Conservation (phyloP, 2,797 vertebrate species). For the Neosilurus mollespiculum region DNA sequence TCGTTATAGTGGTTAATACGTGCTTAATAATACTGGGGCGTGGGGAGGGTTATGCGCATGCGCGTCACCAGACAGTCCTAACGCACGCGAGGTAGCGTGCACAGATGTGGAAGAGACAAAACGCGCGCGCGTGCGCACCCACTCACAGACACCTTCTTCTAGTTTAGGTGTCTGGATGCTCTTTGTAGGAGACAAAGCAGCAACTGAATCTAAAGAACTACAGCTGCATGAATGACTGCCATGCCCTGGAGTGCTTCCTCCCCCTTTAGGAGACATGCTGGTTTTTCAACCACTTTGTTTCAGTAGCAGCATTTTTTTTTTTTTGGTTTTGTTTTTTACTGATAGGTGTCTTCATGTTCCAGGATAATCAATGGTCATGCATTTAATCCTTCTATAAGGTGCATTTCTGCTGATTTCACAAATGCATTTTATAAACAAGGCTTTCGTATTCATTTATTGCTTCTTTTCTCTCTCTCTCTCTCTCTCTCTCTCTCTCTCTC, state of each 20-base stretch:
- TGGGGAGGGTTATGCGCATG: slow-evolving; percentile 19
- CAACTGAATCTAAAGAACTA: slow-evolving; percentile 62
- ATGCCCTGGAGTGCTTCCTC: slow-evolving; percentile 63
- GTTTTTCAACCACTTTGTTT: slow-evolving; percentile 32
- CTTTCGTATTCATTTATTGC: background rate
- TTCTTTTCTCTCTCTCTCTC: background rate
- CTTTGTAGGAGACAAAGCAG: slow-evolving; percentile 2
- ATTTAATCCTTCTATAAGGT: background rate
- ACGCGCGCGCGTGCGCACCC: background rate
- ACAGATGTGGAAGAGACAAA: background rate
- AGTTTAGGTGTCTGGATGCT: background rate
- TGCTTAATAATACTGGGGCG: slow-evolving; percentile 11
- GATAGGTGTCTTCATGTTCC: background rate
- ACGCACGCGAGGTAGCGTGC: background rate
- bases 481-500: background rate
- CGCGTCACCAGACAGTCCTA: slow-evolving; percentile 13
- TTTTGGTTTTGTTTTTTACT: too few relatives aligned
- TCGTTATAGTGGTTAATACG: background rate
- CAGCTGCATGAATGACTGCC: slow-evolving; percentile 69
- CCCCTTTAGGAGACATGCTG: slow-evolving; percentile 35
- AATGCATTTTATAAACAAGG: background rate
- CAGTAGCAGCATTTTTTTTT: background rate
- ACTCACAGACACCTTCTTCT: background rate
- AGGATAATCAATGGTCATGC: slow-evolving; percentile 7
- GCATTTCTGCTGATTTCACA: background rate